Evolutionary conservation across 2,888 invertebrate genomes (phyloP).

Genomic region (Melangyna quadrimaculata): DNA sequence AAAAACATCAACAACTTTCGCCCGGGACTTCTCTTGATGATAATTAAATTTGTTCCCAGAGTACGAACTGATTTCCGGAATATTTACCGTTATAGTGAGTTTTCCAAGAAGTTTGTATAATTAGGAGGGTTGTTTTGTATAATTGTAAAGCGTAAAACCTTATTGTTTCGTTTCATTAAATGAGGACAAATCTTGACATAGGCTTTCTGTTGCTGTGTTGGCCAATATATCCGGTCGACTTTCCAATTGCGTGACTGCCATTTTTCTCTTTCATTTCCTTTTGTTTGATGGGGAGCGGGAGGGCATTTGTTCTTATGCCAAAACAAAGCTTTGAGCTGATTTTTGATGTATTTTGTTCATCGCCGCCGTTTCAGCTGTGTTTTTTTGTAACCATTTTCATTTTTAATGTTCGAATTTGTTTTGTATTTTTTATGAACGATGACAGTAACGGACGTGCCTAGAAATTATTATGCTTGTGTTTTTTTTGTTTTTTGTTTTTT

Average conservation of each 20-base stretch:
- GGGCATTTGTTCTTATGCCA: neutral
- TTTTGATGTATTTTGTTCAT: constrained; percentile 40
- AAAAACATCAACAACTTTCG: neutral
- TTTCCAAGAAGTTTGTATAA: neutral
- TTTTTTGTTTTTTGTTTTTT: neutral
- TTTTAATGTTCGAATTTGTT: constrained; percentile 50
- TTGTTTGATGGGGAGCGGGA: neutral
- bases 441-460: constrained; percentile 64
- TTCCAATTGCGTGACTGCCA: constrained; percentile 59
- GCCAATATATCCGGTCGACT: constrained; percentile 42
- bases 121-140: constrained; percentile 1
- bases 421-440: constrained; percentile 54
- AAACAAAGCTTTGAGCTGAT: constrained; percentile 30
- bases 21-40: neutral
- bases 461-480: constrained; percentile 59
- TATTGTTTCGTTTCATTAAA: constrained; percentile 45
- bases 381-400: constrained; percentile 43
- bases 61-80: constrained; percentile 16
- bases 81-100: constrained; percentile 21
- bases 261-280: neutral
- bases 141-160: constrained; percentile 31
- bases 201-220: neutral
- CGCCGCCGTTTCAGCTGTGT: too few relatives aligned
- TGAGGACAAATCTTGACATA: constrained; percentile 46
- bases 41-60: constrained; percentile 39